Evolutionary conservation across 2,797 vertebrate species (phyloP), one percentile per base, ranked within the genome.

Genomic region (Sebastolobus altivelis): DNA sequence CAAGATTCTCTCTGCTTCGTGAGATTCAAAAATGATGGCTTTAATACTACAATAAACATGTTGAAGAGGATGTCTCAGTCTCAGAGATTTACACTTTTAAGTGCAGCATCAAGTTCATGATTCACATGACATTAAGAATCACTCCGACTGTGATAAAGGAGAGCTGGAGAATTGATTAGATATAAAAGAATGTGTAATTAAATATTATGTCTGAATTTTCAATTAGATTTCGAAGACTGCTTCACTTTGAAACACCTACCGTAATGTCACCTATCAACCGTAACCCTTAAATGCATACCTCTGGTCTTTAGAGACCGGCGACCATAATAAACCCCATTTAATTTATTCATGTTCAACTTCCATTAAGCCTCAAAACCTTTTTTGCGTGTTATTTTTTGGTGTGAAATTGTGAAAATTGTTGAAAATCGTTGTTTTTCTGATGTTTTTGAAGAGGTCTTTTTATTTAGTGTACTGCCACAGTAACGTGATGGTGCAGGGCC

Each of bases 31-130:
- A 86, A 75, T 18, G 37, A 76, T 38, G 31, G 9, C 72, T 78
- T 66, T 69, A 72, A 78, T 78, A 56, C 33, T 37, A 38, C 72
- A 80, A 84, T 85, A 72, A 85, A 82, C 43, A 78, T 4, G 25
- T 80, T 62, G 20, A 70, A 33, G 55, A 70, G n/a, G 77, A 55
- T 6, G 43, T 77, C 56, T 77, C 46, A 20, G 55, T 75, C 69
- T 69, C 58, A 69, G 55, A 72, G 55, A 82, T 82, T 70, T 77
- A 65, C 14, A 29, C 40, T 81, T 54, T 46, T 18, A 31, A 43
- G 11, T 52, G 61, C n/a, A 77, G 65, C 25, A 58, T 59, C 33
- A 38, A 49, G 73, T 66, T 75, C 8, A 29, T 59, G 25, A 60
- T 27, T 58, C 14, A 61, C 13, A 33, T 37, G 49, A 73, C 55